These are phyloP conservation scores for Melanotaenia nigrans DNA, from an alignment of 2,797 vertebrate species.

Conservation along the genomic window DNA sequence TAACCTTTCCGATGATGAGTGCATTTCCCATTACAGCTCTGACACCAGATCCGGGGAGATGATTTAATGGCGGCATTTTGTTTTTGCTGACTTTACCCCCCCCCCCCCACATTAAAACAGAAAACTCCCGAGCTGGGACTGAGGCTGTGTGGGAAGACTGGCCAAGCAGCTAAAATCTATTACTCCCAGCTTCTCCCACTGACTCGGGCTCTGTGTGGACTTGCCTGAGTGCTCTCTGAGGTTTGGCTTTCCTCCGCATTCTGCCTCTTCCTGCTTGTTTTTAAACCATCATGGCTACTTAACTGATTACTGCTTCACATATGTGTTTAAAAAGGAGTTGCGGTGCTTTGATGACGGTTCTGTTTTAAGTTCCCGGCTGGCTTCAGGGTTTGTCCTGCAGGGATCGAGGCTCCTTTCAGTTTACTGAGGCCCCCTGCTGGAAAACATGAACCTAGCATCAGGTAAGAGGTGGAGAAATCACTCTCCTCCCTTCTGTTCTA, in stretches of 20 bases:
- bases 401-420: slow-evolving; percentile 10
- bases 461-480: slow-evolving; percentile 2
- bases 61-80: slow-evolving; percentile 98
- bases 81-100: slow-evolving; percentile 91
- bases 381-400: slow-evolving; percentile 19
- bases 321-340: too few relatives aligned
- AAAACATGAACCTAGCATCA: background rate
- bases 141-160: slow-evolving; percentile 80
- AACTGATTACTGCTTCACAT: slow-evolving; percentile 39
- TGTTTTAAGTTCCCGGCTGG: slow-evolving; percentile 4
- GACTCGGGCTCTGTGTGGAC: slow-evolving; percentile 50
- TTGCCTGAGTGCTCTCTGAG: slow-evolving; percentile 40
- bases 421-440: slow-evolving; percentile 80
- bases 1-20: slow-evolving; percentile 92
- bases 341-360: too few relatives aligned
- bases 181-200: slow-evolving; percentile 71
- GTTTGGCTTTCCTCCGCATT: slow-evolving; percentile 21
- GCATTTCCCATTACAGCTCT: slow-evolving; percentile 90
- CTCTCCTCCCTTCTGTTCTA: background rate
- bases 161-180: slow-evolving; percentile 86
- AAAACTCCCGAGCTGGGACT: slow-evolving; percentile 59
- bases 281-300: slow-evolving; percentile 30
- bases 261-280: slow-evolving; percentile 15
- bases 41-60: slow-evolving; percentile 88
- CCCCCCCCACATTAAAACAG: slow-evolving; percentile 67